Conservation (phyloP, 2,888 invertebrate species). For the Diaphora mendica region DNA sequence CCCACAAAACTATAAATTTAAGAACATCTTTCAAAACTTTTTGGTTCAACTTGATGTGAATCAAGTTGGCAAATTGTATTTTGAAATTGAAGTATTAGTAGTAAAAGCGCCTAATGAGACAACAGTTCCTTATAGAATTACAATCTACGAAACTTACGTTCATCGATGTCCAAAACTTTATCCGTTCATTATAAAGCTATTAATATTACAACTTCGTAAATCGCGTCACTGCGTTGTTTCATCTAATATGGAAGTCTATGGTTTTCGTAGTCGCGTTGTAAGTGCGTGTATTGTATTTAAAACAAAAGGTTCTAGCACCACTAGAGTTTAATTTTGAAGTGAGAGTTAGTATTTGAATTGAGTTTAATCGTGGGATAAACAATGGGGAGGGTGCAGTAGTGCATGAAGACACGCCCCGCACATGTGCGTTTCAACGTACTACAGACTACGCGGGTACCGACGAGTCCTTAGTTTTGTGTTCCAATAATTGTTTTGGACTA, state of each 20-base stretch:
- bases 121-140: conserved; percentile 12
- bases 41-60: neutral
- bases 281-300: conserved; percentile 80
- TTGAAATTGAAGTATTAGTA: conserved; percentile 1
- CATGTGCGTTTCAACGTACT: conserved; percentile 67
- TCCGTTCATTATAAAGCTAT: conserved; percentile 56
- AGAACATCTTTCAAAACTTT: neutral
- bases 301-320: conserved; percentile 80
- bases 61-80: neutral
- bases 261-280: conserved; percentile 61
- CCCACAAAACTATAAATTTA: neutral
- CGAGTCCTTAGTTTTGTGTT: conserved; percentile 48
- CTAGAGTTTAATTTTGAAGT: conserved; percentile 85
- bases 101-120: neutral
- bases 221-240: conserved; percentile 50
- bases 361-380: conserved; percentile 86
- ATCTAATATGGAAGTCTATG: conserved; percentile 53
- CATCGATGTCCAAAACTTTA: conserved; percentile 32
- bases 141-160: conserved; percentile 13
- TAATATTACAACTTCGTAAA: conserved; percentile 46
- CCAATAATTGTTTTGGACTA: conserved; percentile 44
- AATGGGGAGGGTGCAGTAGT: conserved; percentile 77
- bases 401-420: conserved; percentile 75
- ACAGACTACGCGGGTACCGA: conserved; percentile 23
- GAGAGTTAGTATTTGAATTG: conserved; percentile 85